phyloP scores from a whole-genome alignment of 2,888 invertebrate species.

The Drosophila picticornis region DNA sequence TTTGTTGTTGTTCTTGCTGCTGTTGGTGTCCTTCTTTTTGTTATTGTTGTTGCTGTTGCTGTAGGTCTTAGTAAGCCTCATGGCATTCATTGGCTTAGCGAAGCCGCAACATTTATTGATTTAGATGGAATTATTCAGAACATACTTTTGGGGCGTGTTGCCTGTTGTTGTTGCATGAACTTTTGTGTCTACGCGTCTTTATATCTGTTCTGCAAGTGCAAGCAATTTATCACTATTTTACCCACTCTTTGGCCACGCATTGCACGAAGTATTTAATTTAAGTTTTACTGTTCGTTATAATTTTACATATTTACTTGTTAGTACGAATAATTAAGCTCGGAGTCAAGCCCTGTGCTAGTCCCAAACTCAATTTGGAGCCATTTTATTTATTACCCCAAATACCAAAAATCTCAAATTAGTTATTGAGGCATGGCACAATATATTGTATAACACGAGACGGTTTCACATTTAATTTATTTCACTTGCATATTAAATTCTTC shows the following conservation, averaged over 20 bases:
- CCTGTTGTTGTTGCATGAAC: background rate
- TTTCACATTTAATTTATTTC: too few species aligned
- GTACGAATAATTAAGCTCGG: background rate
- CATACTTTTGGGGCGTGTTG: background rate
- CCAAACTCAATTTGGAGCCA: background rate
- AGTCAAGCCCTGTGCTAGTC: background rate
- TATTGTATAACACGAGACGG: too few species aligned
- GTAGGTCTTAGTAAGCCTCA: slow-evolving; percentile 25
- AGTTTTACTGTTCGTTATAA: background rate
- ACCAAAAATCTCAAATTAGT: background rate
- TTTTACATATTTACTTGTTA: background rate
- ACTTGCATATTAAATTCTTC: too few species aligned
- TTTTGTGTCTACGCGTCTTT: background rate
- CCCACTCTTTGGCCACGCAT: background rate
- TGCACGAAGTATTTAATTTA: background rate
- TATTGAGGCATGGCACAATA: background rate
- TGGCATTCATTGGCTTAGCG: slow-evolving; percentile 45
- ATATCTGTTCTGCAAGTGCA: background rate
- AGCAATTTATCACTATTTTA: background rate
- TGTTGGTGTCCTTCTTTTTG: slow-evolving; percentile 1
- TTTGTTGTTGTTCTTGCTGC: slow-evolving; percentile 7
- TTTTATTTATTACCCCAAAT: background rate
- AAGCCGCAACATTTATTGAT: slow-evolving; percentile 56
- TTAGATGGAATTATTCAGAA: slow-evolving; percentile 36
- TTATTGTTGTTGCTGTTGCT: slow-evolving; percentile 5